Base-by-base conservation (phyloP, 1,140 invertebrate genomes). In the Drosophila kanapiae region DNA sequence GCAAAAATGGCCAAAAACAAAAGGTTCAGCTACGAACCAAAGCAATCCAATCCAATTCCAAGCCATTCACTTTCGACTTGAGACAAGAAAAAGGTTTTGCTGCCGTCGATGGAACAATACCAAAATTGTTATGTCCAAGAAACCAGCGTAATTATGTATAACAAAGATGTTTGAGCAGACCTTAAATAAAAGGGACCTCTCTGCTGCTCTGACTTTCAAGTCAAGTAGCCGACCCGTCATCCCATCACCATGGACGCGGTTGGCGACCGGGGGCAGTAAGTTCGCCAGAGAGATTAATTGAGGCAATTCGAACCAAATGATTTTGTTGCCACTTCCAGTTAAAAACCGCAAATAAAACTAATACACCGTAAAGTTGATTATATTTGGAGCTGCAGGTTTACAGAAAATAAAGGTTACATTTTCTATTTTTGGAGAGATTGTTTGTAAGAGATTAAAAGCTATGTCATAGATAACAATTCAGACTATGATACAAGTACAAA, bases 31-130 rank as follows among this genome's bases (percentile, higher is more conserved):
- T 35, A 35, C 37, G 47, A 53, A 53, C 18, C 33, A 13, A 27
- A 48, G 14, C 65, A 58, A 71, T 29, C n/a, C 49, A 69, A 77
- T 45, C 45, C 74, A 69, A 75, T 59, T 53, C 40, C 33, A 23
- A 65, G 67, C 67, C 84, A 84, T 83, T 87, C 84, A 87, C 84
- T 87, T 87, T 87, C 69, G 54, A 37, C 51, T 38, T 37, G 33
- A 81, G 63, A 67, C 65, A 35, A 51, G 61, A 53, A 82, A 76
- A 64, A 61, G 69, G 75, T 75, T 61, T 37, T 3, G 38, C 38
- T 40, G 38, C 53, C 33, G 14, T 23, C 23, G 23, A 23, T 23
- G 69, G 29, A 48, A 71, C 43, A 56, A 69, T 68, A 27, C 33
- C 35, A 72, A 71, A 81, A 82, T 72, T 68, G 80, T 56, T 72